phyloP scores from a whole-genome alignment of 2,113 vertebrate genomes.

The Notiomystis cincta region DNA sequence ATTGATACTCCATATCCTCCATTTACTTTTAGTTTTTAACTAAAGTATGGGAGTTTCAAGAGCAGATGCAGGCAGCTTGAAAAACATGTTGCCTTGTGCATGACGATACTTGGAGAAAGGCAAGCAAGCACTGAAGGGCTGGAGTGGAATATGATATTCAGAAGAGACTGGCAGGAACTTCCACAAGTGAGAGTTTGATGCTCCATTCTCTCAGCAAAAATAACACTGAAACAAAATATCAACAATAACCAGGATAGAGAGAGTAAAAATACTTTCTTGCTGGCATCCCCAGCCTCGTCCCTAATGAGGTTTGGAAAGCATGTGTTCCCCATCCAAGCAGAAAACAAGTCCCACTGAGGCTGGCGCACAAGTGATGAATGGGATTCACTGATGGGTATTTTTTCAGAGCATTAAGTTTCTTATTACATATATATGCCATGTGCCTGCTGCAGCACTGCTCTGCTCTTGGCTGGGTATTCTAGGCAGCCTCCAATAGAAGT shows the following conservation, averaged over 20 bases:
- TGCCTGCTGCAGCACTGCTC: not conserved
- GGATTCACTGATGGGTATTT: not conserved
- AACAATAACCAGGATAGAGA: not conserved
- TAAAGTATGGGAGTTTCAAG: constrained; percentile 47
- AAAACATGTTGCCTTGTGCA: constrained; percentile 10
- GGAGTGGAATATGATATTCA: not conserved
- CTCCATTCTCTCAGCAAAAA: not conserved
- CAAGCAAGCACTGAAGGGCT: not conserved
- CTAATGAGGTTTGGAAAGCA: not conserved
- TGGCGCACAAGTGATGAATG: not conserved
- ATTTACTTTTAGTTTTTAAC: constrained; percentile 70
- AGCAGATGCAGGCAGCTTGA: constrained; percentile 26
- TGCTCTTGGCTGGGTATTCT: not conserved
- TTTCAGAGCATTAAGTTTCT: not conserved
- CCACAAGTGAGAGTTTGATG: not conserved
- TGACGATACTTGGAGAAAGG: not conserved
- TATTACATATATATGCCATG: not conserved
- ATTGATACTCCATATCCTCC: constrained; percentile 68
- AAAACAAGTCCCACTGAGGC: not conserved
- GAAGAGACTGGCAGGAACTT: not conserved
- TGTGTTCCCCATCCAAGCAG: not conserved
- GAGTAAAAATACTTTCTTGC: not conserved
- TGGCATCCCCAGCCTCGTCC: not conserved
- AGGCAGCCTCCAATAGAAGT: not conserved
- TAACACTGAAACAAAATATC: not conserved